Conservation (phyloP, 2,113 vertebrate species). For the Oreochromis tanganicae region DNA sequence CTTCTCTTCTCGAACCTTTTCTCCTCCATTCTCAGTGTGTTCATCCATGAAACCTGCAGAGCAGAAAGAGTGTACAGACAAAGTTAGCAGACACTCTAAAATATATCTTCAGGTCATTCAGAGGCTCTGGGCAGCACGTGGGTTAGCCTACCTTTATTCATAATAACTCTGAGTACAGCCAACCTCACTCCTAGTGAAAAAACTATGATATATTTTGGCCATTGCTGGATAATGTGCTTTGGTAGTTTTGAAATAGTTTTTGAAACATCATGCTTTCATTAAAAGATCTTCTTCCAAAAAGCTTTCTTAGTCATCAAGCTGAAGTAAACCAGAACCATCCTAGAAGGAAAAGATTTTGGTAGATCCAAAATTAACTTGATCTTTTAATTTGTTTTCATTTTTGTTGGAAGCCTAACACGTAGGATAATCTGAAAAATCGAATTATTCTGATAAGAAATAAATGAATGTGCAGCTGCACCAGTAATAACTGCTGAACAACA, state of each 20-base stretch:
- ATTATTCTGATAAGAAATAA: not conserved
- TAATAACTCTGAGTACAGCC: not conserved
- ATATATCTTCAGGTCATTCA: not conserved
- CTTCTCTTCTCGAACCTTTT: not conserved
- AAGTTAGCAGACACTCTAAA: not conserved
- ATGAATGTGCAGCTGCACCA: not conserved
- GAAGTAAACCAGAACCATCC: not conserved
- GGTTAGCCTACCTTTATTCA: not conserved
- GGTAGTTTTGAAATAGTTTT: not conserved
- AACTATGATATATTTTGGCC: not conserved
- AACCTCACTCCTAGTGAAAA: not conserved
- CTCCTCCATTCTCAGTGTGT: fast-evolving
- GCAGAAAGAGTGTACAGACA: not conserved
- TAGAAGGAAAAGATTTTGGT: not conserved
- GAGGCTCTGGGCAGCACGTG: not conserved
- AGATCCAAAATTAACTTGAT: not conserved
- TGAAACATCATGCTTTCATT: not conserved
- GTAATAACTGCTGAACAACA: not conserved
- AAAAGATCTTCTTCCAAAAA: not conserved
- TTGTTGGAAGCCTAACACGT: not conserved
- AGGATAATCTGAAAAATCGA: fast-evolving
- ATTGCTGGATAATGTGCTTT: not conserved
- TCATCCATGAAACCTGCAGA: fast-evolving
- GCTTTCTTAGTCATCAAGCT: not conserved
- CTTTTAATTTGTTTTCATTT: not conserved